phyloP scores from a whole-genome alignment of 2,113 vertebrate species.

The Machaerirhynchus nigripectus region DNA sequence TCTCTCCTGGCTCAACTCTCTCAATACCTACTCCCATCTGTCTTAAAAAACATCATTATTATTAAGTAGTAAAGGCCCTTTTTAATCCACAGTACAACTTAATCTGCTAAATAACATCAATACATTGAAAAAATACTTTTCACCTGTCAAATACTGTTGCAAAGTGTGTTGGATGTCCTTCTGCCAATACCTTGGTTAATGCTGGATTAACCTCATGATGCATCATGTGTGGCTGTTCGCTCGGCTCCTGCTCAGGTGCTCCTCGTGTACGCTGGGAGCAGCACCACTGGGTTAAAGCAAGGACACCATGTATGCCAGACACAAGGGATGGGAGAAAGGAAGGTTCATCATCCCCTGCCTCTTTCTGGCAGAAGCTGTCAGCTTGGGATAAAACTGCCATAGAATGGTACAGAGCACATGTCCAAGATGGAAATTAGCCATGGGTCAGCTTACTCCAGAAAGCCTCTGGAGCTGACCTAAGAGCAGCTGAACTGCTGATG shows the following conservation, averaged over 20 bases:
- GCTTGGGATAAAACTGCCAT: neutral
- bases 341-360: neutral
- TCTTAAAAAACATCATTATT: neutral
- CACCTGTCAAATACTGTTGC: neutral
- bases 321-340: neutral
- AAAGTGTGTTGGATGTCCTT: neutral
- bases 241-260: neutral
- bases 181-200: neutral
- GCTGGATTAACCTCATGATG: neutral
- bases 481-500: neutral
- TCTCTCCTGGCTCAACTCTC: neutral
- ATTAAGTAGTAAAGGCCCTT: neutral
- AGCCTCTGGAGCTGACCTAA: neutral
- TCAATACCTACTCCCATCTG: neutral
- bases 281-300: neutral
- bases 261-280: accelerated
- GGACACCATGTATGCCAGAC: accelerated
- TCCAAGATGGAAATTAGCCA: neutral
- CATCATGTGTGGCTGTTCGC: neutral
- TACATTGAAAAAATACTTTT: neutral
- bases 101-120: neutral
- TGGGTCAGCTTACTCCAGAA: neutral
- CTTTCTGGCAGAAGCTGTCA: neutral
- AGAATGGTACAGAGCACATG: neutral
- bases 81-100: neutral